Evolutionary conservation across 2,888 invertebrate species (phyloP).

Genomic region (Stenoptilia bipunctidactyla): DNA sequence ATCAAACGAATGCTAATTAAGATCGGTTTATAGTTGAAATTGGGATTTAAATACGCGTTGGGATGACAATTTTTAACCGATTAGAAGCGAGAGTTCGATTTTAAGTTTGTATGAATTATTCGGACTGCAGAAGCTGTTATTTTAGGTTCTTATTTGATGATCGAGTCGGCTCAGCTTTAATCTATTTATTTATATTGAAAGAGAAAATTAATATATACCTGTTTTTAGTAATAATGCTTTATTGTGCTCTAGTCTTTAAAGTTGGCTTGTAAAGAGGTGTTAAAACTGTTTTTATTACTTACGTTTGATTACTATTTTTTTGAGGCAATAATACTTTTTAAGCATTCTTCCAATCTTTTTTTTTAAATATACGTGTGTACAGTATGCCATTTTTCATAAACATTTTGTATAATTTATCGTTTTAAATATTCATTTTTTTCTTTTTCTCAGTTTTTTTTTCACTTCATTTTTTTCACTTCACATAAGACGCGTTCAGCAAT

Average conservation of each 20-base stretch:
- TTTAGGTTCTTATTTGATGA: conserved; percentile 33
- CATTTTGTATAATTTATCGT: conserved; percentile 24
- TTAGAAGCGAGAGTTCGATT: conserved; percentile 38
- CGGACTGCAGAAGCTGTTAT: conserved; percentile 31
- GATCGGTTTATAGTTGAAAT: neutral
- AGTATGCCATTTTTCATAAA: conserved; percentile 5
- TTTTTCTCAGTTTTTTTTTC: no score
- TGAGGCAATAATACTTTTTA: conserved; percentile 27
- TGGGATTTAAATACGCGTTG: neutral
- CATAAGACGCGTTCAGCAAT: no score
- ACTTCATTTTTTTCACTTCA: no score
- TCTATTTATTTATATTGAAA: conserved; percentile 36
- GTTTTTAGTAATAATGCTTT: conserved; percentile 47
- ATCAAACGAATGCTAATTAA: no score
- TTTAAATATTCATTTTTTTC: no score
- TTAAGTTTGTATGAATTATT: conserved; percentile 30
- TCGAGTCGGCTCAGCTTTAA: conserved; percentile 27
- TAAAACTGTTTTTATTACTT: neutral
- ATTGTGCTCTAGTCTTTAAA: conserved; percentile 61
- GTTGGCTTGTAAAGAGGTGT: conserved; percentile 35
- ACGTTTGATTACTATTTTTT: no score
- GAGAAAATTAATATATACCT: conserved; percentile 29
- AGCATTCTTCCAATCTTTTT: conserved; percentile 23
- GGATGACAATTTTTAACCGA: conserved; percentile 22
- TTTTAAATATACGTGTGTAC: no score